Evolutionary conservation across 2,113 vertebrate species (phyloP).

Genomic region (Macrotis lagotis): DNA sequence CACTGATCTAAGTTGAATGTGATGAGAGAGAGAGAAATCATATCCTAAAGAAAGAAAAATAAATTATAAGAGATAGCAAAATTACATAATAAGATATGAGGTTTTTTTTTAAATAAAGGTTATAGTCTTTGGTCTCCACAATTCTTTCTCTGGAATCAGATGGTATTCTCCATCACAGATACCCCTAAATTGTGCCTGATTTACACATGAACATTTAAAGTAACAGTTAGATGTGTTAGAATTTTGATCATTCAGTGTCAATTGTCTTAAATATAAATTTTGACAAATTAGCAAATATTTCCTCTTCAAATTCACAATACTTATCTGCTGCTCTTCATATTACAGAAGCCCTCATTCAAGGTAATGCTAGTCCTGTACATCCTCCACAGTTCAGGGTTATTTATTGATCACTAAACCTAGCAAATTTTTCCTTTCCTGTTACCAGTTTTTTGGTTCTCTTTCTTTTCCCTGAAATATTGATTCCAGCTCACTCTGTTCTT

Average conservation of each 20-base stretch:
- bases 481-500: neutral
- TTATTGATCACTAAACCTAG: neutral
- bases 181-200: no score
- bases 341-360: neutral
- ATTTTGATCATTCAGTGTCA: neutral
- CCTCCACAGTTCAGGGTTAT: neutral
- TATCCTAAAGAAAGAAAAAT: no score
- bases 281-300: neutral
- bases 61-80: no score
- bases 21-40: no score
- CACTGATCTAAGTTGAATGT: no score
- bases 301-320: neutral
- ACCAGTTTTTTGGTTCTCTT: neutral
- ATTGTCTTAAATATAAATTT: conserved; percentile 20
- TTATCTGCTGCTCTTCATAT: neutral
- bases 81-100: no score
- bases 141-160: no score
- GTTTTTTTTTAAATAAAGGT: no score
- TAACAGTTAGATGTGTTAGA: neutral
- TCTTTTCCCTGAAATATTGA: neutral
- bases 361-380: neutral
- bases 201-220: conserved; percentile 35
- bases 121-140: no score
- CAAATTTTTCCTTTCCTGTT: neutral
- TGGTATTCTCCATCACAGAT: no score